Conservation (phyloP, 2,797 vertebrate genomes). For the Mormyrus proboscirostris region DNA sequence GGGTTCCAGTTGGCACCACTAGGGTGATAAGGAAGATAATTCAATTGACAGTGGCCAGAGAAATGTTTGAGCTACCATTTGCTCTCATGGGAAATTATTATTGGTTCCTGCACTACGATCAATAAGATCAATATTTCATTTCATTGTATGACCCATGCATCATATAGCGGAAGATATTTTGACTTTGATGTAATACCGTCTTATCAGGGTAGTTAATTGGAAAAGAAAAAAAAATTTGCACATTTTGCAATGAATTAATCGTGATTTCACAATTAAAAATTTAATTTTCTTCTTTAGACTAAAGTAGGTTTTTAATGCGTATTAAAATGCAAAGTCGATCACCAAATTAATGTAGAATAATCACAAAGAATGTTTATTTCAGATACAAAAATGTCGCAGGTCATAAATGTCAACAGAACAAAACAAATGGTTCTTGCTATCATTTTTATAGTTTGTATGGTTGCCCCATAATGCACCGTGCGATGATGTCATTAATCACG, state of each 20-base stretch:
- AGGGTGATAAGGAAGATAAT: no score
- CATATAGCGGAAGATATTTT: neutral
- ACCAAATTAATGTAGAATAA: neutral
- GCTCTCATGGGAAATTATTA: neutral
- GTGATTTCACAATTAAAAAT: neutral
- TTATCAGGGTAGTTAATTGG: neutral
- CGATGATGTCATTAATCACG: neutral
- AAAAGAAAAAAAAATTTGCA: neutral
- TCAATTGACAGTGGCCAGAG: no score
- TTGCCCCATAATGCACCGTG: neutral
- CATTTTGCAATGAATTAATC: neutral
- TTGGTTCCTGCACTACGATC: neutral
- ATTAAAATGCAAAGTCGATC: neutral
- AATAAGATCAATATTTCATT: neutral
- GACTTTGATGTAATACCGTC: neutral
- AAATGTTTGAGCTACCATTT: no score
- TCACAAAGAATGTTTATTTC: neutral
- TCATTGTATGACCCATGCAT: neutral
- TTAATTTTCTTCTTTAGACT: no score
- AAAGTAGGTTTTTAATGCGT: neutral
- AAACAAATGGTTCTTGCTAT: neutral
- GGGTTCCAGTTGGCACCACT: no score
- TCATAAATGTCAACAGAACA: no score
- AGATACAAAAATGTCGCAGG: neutral
- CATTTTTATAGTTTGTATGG: neutral